A percentile compares a stretch with the other conserved stretches of the same genome.
These are phyloP conservation scores for Drosophila mettleri DNA, from an alignment of 2,888 invertebrate species.

Conservation along the genomic window DNA sequence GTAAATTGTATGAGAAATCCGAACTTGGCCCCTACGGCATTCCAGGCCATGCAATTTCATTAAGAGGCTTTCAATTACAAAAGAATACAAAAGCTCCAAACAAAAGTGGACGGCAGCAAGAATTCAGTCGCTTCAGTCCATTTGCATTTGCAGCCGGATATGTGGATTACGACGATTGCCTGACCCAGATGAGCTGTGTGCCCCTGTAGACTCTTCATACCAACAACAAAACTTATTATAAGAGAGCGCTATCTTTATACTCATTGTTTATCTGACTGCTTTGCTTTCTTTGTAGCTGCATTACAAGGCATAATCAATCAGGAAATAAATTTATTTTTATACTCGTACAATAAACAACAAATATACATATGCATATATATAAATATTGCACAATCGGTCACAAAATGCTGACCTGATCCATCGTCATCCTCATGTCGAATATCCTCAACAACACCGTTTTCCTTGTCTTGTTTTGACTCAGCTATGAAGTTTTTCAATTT, in stretches of 20 bases:
- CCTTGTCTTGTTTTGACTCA: conserved; percentile 15
- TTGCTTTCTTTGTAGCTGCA: conserved; percentile 37
- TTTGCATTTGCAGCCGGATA: conserved; percentile 53
- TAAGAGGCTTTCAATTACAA: conserved; percentile 48
- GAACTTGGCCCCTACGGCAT: conserved; percentile 47
- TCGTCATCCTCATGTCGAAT: conserved; percentile 12
- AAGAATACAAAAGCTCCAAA: conserved; percentile 17
- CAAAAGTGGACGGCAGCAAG: conserved; percentile 11
- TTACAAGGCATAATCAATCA: conserved; percentile 69
- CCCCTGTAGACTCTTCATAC: conserved; percentile 21
- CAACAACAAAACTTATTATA: conserved; percentile 18
- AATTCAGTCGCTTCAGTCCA: conserved; percentile 32
- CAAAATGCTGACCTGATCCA: conserved; percentile 22
- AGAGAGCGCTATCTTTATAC: conserved; percentile 53
- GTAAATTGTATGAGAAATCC: conserved; percentile 48
- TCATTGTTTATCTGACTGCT: conserved; percentile 22
- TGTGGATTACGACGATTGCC: conserved; percentile 33
- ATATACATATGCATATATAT: conserved; percentile 9
- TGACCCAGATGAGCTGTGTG: conserved; percentile 57
- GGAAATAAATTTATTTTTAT: conserved; percentile 68
- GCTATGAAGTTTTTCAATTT: conserved; percentile 23
- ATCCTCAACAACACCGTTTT: conserved; percentile 8
- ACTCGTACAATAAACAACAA: conserved; percentile 5
- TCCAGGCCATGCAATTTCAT: conserved; percentile 52
- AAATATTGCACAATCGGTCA: conserved; percentile 38